These are phyloP conservation scores for Actinia tenebrosa DNA, from an alignment of 64 coral and sea anemone genomes.

Conservation along the genomic window DNA sequence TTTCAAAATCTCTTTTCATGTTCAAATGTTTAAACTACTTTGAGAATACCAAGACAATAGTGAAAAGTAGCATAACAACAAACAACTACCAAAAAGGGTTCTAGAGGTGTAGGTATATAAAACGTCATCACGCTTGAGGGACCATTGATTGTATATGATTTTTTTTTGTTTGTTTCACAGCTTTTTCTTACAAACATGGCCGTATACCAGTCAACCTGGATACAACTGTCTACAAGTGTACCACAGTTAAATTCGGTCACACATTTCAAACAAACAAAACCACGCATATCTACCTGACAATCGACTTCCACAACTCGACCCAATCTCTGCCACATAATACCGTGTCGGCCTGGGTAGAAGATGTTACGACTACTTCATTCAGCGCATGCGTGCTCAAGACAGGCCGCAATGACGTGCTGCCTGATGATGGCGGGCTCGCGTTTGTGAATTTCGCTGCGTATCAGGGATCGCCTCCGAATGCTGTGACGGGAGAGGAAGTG, in stretches of 20 bases:
- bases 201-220: constrained; percentile 1
- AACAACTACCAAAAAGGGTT: too few relatives aligned
- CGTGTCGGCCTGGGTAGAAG: constrained; percentile 62
- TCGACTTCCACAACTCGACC: constrained; percentile 61
- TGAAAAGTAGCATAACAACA: too few relatives aligned
- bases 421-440: constrained; percentile 39
- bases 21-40: too few relatives aligned
- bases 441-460: constrained; percentile 54
- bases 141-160: too few relatives aligned
- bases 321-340: constrained; percentile 51
- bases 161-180: neutral
- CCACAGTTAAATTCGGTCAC: constrained; percentile 4
- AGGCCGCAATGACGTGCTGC: constrained; percentile 40
- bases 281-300: constrained; percentile 16
- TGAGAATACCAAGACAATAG: too few relatives aligned
- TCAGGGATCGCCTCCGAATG: constrained; percentile 43
- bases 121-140: too few relatives aligned
- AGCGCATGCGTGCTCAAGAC: constrained; percentile 55
- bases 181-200: constrained; percentile 18
- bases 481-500: constrained; percentile 42
- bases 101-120: too few relatives aligned
- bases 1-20: too few relatives aligned
- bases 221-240: neutral
- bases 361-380: constrained; percentile 34
- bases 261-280: constrained; percentile 19